These are phyloP conservation scores for Caenorhabditis sulstoni DNA, from an alignment of 2,888 invertebrate genomes.

Conservation along the genomic window DNA sequence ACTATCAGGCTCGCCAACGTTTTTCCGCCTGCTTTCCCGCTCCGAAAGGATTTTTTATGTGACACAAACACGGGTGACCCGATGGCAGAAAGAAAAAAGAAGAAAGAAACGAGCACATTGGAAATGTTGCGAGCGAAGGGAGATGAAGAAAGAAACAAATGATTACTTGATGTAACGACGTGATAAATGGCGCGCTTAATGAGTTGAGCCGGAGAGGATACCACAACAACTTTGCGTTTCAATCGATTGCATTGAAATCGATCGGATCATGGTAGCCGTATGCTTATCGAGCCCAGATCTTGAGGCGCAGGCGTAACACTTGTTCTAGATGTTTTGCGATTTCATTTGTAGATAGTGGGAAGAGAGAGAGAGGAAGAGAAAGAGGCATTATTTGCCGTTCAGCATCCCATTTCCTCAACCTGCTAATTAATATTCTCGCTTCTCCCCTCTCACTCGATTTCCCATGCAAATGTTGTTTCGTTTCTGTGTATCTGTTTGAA, in stretches of 20 bases:
- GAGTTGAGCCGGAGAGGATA: conserved; percentile 30
- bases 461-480: conserved; percentile 1
- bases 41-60: background rate
- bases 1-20: background rate
- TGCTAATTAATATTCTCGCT: conserved; percentile 18
- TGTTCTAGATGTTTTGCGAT: conserved; percentile 36
- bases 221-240: conserved; percentile 7
- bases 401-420: conserved; percentile 24
- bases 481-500: too few relatives aligned
- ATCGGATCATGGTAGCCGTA: conserved; percentile 44
- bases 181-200: conserved; percentile 28
- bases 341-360: conserved; percentile 29
- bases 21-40: conserved; percentile 5
- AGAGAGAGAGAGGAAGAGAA: conserved; percentile 6
- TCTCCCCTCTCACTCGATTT: background rate
- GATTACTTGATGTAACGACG: conserved; percentile 58
- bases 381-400: conserved; percentile 34
- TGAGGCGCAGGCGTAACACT: conserved; percentile 38
- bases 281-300: conserved; percentile 44
- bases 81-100: conserved; percentile 1
- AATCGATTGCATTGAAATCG: conserved; percentile 1
- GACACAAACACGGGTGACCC: conserved; percentile 1
- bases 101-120: conserved; percentile 15
- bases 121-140: conserved; percentile 28
- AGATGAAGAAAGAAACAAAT: conserved; percentile 30